Evolutionary conservation across 2,797 vertebrate genomes (phyloP).

Genomic region (Scolopax rusticola): DNA sequence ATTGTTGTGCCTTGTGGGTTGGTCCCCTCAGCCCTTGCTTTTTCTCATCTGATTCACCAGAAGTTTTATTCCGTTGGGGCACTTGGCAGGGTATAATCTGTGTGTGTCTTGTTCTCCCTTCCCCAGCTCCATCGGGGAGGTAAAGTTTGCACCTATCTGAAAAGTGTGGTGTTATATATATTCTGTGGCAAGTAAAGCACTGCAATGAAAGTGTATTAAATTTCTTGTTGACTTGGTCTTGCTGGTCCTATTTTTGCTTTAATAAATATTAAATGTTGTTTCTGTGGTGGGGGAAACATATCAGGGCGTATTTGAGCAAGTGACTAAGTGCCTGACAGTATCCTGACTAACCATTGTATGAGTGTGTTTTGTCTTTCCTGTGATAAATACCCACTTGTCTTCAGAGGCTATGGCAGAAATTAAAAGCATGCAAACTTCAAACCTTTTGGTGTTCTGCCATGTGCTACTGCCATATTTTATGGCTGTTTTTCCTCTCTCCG

Average conservation of each 20-base stretch:
- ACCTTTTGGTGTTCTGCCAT: not conserved
- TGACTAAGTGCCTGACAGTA: slow-evolving; percentile 25
- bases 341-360: slow-evolving; percentile 27
- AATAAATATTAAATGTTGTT: slow-evolving; percentile 31
- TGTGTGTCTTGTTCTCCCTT: not conserved
- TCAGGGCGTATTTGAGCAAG: not conserved
- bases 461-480: not conserved
- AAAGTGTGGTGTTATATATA: not conserved
- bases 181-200: not conserved
- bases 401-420: slow-evolving; percentile 5
- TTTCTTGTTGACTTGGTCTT: slow-evolving; percentile 1
- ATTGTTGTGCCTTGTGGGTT: not conserved
- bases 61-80: not conserved
- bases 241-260: not conserved
- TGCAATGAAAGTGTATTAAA: not conserved
- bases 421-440: not conserved
- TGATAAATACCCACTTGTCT: slow-evolving; percentile 16
- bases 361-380: slow-evolving; percentile 5
- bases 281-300: not conserved
- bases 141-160: not conserved
- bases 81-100: not conserved
- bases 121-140: not conserved
- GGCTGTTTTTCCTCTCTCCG: not conserved
- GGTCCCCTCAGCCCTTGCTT: not conserved
- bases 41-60: slow-evolving; percentile 16